These are phyloP conservation scores for Parazoanthus swiftii DNA, from an alignment of 92 coral and sea anemone genomes.

Conservation along the genomic window DNA sequence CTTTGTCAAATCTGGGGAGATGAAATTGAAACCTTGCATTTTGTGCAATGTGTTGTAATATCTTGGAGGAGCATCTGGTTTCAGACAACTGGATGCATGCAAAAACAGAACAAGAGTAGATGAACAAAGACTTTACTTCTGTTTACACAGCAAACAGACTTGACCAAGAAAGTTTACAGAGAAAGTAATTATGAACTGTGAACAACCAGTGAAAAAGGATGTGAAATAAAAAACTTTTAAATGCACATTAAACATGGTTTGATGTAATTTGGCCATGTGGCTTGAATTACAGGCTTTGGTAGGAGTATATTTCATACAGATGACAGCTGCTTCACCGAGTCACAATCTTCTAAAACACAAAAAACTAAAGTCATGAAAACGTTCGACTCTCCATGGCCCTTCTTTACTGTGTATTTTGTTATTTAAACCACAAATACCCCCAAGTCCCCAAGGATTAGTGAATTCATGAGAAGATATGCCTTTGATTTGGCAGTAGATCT, in stretches of 20 bases:
- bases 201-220: slow-evolving; percentile 11
- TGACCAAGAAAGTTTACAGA: slow-evolving; percentile 24
- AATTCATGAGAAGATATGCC: slow-evolving; percentile 32
- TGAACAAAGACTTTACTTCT: slow-evolving; percentile 19
- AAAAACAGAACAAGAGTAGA: slow-evolving; percentile 16
- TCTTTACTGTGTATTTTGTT: background rate
- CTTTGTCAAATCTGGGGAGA: slow-evolving; percentile 15
- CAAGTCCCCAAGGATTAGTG: slow-evolving; percentile 29
- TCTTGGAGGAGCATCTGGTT: slow-evolving; percentile 11
- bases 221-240: slow-evolving; percentile 1
- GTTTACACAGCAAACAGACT: slow-evolving; percentile 36
- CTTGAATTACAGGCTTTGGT: slow-evolving; percentile 28
- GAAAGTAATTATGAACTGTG: slow-evolving; percentile 29
- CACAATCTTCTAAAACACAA: background rate
- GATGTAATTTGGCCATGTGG: slow-evolving; percentile 19
- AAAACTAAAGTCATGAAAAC: background rate
- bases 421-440: slow-evolving; percentile 13
- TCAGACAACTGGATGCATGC: slow-evolving; percentile 6
- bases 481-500: slow-evolving; percentile 2
- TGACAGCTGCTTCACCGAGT: slow-evolving; percentile 1
- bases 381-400: background rate
- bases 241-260: background rate
- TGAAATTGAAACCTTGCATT: slow-evolving; percentile 11
- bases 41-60: slow-evolving; percentile 13
- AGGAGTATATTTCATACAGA: background rate